A percentile compares a stretch with the other conserved stretches of the same genome.
Evolutionary conservation across 2,888 invertebrate species (phyloP).

Genomic region (Chelonus formosanus): DNA sequence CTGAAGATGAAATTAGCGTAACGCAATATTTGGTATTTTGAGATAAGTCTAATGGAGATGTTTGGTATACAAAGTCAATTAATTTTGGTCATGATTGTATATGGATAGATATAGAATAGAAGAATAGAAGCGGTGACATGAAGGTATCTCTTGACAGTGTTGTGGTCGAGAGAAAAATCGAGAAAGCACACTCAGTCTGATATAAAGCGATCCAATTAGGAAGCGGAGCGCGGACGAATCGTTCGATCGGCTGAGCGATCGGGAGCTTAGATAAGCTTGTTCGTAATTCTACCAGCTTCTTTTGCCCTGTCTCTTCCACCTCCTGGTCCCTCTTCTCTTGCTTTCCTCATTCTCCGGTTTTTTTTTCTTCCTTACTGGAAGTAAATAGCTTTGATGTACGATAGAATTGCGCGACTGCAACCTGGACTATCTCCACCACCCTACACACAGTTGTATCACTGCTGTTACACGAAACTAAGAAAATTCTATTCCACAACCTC

Average conservation of each 20-base stretch:
- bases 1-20: neutral
- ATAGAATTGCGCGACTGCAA: constrained; percentile 23
- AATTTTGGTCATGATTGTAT: neutral
- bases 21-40: neutral
- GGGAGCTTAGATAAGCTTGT: constrained; percentile 33
- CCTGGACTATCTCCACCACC: constrained; percentile 27
- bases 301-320: neutral
- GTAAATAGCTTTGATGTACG: constrained; percentile 34
- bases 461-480: neutral
- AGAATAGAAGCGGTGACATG: neutral
- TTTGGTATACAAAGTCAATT: neutral
- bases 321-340: neutral
- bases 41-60: neutral
- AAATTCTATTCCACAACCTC: constrained; percentile 1
- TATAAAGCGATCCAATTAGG: constrained; percentile 58
- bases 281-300: constrained; percentile 9
- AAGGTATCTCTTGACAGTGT: constrained; percentile 17
- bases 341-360: constrained; percentile 2
- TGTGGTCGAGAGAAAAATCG: constrained; percentile 10
- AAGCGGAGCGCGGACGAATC: constrained; percentile 53
- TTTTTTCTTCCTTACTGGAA: constrained; percentile 9
- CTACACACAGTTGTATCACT: constrained; percentile 8
- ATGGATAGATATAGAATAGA: neutral
- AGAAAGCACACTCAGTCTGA: constrained; percentile 20
- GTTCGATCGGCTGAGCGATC: constrained; percentile 47